These are phyloP conservation scores for Tipula vernalis DNA, from an alignment of 2,888 invertebrate genomes.

Conservation along the genomic window DNA sequence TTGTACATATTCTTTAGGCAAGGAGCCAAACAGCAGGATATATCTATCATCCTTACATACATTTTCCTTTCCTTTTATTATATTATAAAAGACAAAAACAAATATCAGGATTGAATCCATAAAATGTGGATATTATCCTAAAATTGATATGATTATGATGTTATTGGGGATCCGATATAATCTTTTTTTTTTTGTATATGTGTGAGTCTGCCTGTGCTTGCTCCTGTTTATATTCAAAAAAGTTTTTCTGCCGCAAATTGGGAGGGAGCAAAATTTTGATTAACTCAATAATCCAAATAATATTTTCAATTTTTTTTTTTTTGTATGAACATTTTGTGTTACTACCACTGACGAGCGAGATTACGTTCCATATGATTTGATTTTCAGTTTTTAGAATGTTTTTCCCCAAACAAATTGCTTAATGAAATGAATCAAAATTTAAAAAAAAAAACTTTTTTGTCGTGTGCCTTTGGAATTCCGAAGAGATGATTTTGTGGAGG, in stretches of 20 bases:
- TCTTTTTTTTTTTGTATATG: background rate
- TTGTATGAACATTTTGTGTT: background rate
- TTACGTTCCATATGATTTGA: background rate
- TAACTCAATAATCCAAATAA: background rate
- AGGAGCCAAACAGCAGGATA: background rate
- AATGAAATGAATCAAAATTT: background rate
- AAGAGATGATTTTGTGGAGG: background rate
- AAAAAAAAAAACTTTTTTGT: background rate
- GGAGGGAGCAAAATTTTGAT: background rate
- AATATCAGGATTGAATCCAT: background rate
- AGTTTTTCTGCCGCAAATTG: background rate
- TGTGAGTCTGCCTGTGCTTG: background rate
- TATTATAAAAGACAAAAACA: background rate
- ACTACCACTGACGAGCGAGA: background rate
- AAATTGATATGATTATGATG: constrained; percentile 4
- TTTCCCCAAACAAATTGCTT: background rate
- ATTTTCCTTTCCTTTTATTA: background rate
- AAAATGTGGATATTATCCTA: background rate
- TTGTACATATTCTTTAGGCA: background rate
- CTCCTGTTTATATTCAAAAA: background rate
- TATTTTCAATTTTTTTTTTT: background rate
- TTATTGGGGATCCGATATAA: background rate
- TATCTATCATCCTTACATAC: background rate
- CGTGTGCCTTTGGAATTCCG: background rate
- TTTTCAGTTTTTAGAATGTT: background rate